Evolutionary conservation across 2,888 invertebrate genomes (phyloP), one percentile per base, ranked within the genome.

Genomic region (Lysandra coridon): DNA sequence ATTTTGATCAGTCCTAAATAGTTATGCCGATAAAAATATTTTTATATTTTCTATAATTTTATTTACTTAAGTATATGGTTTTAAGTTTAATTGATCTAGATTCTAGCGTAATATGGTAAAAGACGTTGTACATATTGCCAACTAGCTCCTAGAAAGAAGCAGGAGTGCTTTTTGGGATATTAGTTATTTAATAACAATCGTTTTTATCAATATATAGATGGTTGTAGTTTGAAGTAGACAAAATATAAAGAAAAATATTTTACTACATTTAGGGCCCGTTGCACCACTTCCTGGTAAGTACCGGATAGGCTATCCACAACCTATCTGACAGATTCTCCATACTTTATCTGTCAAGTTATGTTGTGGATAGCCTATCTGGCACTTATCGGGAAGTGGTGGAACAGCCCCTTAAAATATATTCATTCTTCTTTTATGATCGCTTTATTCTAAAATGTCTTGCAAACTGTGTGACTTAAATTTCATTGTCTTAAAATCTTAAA

Each of bases 1-100:
- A 69, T 69, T 37, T 33, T 17, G 33, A 69, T 37, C 33, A 17
- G 69, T 69, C 69, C 69, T 69, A 33, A 33, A 33, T 69, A 33
- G 33, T 64, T 64, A 62, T 62, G 23, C 23, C 33, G 14, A 69
- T 33, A 4, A 33, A 69, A 69, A 69, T 69, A 69, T 69, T 69
- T 69, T 69, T 33, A 69, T 69, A 69, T 64, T 64, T 64, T 30
- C 64, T 30, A 64, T 64, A 30, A 30, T 64, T 30, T 69, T 69
- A 69, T 69, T 69, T 69, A 14, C 12, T 2, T 64, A 7, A 14
- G 33, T 14, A 12, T 33, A 37, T 14, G 69, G 69, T 69, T 33
- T 33, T 33, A 69, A 69, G 69, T 33, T 14, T 0, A 5, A 14
- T 33, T 69, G 69, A 33, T 69, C 69, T 69, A 33, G 33, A 33